Evolutionary conservation across 2,888 invertebrate species (phyloP), one percentile per base, ranked within the genome.

Genomic region (Drosophila pseudotalamancana): DNA sequence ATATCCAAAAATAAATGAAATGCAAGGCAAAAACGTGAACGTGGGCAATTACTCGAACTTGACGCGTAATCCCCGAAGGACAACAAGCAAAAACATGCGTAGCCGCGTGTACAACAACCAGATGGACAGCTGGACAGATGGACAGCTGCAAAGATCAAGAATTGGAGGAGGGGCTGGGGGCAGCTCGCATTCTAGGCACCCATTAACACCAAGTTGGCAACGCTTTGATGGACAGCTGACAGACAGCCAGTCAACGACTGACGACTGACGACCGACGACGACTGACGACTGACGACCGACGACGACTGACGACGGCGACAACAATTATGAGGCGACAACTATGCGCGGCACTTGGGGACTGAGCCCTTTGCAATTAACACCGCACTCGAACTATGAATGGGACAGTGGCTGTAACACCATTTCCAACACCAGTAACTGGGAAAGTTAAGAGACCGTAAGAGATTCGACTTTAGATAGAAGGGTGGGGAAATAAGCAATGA

Each of bases 281-380:
- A 27, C 25, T 9, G n/a, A 25, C 27, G 59, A 57, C 63, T n/a
- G n/a, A n/a, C n/a, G 9, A 21, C 27, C 9, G 66, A 56, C 65
- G 34, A 16, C 53, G 45, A n/a, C n/a, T n/a, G n/a, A 48, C 65
- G 51, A 61, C 51, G 72, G 39, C 80, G 53, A 86, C 81, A 74
- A 82, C 81, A 83, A 82, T 82, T 82, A 82, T 83, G 80, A 86
- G 73, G 83, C 86, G 86, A 86, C 86, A 82, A 82, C 83, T 83
- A 86, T 82, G 83, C 73, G 82, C 68, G 80, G 84, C 83, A 78
- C 86, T 85, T 74, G 79, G 72, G 75, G 55, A 65, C 73, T 46
- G 14, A 51, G 57, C 63, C 67, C 67, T 68, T 43, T 1, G 82
- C 83, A 80, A 80, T 80, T 80, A 80, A 71, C 78, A 79, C 81